Evolutionary conservation across 1,140 invertebrate genomes (phyloP).

Genomic region (Eulimnadia texana): DNA sequence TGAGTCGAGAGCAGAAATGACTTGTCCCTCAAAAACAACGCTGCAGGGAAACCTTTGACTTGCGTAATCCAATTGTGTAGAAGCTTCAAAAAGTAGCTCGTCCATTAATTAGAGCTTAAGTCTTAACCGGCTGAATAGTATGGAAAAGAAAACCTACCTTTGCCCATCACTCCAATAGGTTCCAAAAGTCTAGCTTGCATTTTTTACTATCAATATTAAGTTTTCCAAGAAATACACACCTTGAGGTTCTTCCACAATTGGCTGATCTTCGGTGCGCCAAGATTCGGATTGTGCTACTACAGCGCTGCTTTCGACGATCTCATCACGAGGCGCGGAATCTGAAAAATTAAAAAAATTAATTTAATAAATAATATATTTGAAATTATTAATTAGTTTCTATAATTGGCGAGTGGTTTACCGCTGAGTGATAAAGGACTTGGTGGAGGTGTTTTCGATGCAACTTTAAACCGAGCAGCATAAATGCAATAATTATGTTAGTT

Average conservation of each 20-base stretch:
- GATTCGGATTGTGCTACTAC: neutral
- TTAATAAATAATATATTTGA: neutral
- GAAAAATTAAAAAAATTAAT: neutral
- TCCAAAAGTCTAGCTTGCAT: too few relatives aligned
- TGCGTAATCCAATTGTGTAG: neutral
- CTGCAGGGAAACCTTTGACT: neutral
- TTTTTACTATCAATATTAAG: too few relatives aligned
- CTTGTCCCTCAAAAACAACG: neutral
- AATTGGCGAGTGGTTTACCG: neutral
- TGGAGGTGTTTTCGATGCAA: neutral
- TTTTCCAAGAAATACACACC: neutral
- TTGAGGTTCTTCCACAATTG: neutral
- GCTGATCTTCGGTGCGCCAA: neutral
- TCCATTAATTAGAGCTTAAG: too few relatives aligned
- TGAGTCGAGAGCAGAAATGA: neutral
- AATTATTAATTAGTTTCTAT: neutral
- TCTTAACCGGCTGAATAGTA: too few relatives aligned
- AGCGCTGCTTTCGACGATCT: neutral
- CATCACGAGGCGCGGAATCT: neutral
- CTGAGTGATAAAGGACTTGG: neutral
- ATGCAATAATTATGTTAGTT: too few relatives aligned
- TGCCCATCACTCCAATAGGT: too few relatives aligned
- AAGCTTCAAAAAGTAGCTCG: too few relatives aligned
- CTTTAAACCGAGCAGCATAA: neutral
- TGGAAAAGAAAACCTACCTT: too few relatives aligned